Evolutionary conservation across 2,888 invertebrate species (phyloP).

Genomic region (Aphodius sticticus): DNA sequence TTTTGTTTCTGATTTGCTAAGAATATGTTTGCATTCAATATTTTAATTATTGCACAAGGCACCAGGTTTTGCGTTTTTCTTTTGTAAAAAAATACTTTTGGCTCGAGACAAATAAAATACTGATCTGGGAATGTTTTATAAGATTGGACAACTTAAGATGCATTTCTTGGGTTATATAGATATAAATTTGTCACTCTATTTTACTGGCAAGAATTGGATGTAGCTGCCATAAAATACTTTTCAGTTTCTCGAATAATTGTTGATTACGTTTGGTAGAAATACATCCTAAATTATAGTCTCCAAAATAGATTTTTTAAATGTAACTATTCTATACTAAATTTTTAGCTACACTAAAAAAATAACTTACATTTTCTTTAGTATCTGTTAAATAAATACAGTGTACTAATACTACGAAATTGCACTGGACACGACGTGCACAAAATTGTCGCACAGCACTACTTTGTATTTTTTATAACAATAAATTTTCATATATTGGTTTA

Average conservation of each 20-base stretch:
- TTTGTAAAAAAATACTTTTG: constrained; percentile 23
- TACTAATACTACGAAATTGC: constrained; percentile 4
- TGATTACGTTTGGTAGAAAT: background rate
- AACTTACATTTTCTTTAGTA: constrained; percentile 6
- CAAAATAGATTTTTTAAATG: background rate
- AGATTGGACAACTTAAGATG: constrained; percentile 17
- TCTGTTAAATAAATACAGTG: constrained; percentile 4
- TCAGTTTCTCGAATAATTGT: background rate
- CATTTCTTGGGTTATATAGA: background rate
- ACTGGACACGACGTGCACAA: background rate
- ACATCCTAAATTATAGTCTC: background rate
- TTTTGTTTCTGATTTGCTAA: background rate
- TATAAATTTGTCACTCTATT: background rate
- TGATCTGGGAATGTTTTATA: constrained; percentile 16
- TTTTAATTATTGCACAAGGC: background rate
- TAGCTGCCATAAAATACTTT: constrained; percentile 18
- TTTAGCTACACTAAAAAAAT: constrained; percentile 12
- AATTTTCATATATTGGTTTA: background rate
- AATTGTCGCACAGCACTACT: background rate
- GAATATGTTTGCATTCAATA: background rate
- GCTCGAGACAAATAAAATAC: constrained; percentile 23
- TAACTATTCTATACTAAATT: constrained; percentile 13
- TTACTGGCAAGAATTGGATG: background rate
- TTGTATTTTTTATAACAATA: background rate
- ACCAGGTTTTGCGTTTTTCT: constrained; percentile 4